phyloP scores from a whole-genome alignment of 2,888 invertebrate species.

The Apodemia arnacis region DNA sequence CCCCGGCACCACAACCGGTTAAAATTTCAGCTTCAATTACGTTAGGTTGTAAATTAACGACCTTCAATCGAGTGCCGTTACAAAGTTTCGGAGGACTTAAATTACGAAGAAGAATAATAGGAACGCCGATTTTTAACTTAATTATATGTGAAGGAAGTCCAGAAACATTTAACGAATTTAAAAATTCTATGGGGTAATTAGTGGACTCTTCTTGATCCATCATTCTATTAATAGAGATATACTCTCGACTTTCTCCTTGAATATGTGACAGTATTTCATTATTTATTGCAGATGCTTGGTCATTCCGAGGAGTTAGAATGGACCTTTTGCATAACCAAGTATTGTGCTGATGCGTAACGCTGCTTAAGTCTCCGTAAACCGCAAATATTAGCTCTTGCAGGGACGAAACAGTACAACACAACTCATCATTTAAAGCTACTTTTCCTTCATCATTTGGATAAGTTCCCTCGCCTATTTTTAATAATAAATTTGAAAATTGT shows the following conservation, averaged over 20 bases:
- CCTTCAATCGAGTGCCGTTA: slow-evolving; percentile 47
- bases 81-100: slow-evolving; percentile 57
- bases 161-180: slow-evolving; percentile 38
- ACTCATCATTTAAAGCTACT: slow-evolving; percentile 2
- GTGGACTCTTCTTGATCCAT: slow-evolving; percentile 46
- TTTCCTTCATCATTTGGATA: slow-evolving; percentile 21
- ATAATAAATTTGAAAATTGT: slow-evolving; percentile 37
- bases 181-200: slow-evolving; percentile 53
- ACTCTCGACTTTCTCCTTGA: slow-evolving; percentile 82
- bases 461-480: slow-evolving; percentile 44
- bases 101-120: slow-evolving; percentile 59
- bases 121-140: slow-evolving; percentile 46
- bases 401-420: slow-evolving; percentile 9
- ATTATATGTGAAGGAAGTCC: slow-evolving; percentile 43
- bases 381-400: background rate
- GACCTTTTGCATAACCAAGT: slow-evolving; percentile 18
- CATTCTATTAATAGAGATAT: slow-evolving; percentile 46
- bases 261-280: slow-evolving; percentile 10
- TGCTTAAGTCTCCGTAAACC: slow-evolving; percentile 15
- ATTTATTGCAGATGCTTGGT: slow-evolving; percentile 36
- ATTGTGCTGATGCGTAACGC: no score
- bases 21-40: slow-evolving; percentile 71
- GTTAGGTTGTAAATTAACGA: slow-evolving; percentile 32
- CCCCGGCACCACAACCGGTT: slow-evolving; percentile 66
- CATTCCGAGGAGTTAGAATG: slow-evolving; percentile 37